These are phyloP conservation scores for Microcebus ravelobensis DNA, from an alignment of 2,113 vertebrate species.

Conservation along the genomic window DNA sequence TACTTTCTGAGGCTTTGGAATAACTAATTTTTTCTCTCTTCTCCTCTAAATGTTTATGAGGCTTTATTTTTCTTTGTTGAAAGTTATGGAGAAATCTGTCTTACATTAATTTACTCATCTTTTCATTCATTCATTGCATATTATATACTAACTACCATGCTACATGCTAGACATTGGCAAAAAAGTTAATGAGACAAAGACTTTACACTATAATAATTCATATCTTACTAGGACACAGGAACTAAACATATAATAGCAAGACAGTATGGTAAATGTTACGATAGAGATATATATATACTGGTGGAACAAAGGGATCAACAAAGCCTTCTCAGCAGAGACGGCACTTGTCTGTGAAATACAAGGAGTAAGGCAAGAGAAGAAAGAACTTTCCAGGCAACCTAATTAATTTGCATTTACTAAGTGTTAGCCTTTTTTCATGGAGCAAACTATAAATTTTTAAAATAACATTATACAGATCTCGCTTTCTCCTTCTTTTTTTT, in stretches of 20 bases:
- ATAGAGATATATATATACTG: fast-evolving
- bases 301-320: neutral
- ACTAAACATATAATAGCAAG: neutral
- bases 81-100: neutral
- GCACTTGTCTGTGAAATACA: neutral
- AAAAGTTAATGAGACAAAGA: neutral
- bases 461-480: neutral
- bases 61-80: neutral
- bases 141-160: neutral
- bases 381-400: neutral
- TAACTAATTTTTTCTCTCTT: neutral
- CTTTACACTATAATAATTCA: neutral
- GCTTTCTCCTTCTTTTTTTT: neutral
- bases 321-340: neutral
- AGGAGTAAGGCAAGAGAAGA: neutral
- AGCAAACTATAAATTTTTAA: neutral
- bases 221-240: neutral
- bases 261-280: neutral
- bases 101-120: neutral
- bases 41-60: neutral
- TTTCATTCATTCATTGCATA: neutral
- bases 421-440: neutral
- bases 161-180: neutral
- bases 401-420: neutral
- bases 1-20: neutral